These are phyloP conservation scores for Atlantisia rogersi DNA, from an alignment of 2,113 vertebrate genomes.

Conservation along the genomic window DNA sequence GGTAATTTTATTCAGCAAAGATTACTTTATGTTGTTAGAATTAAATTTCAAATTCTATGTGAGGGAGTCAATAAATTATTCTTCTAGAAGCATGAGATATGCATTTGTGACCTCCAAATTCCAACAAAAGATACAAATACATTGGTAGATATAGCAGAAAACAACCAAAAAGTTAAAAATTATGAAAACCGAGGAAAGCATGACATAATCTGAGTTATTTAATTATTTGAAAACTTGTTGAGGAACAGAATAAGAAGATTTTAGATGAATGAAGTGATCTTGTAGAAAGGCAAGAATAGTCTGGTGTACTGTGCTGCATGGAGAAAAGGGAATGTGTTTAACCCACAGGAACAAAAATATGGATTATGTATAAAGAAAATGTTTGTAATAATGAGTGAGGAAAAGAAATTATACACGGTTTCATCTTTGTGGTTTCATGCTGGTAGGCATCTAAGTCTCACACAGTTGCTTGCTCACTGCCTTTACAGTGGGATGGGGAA, in stretches of 20 bases:
- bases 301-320: background rate
- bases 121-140: background rate
- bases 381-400: background rate
- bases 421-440: background rate
- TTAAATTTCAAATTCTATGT: background rate
- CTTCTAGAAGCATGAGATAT: background rate
- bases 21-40: background rate
- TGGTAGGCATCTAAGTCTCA: background rate
- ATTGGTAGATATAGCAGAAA: background rate
- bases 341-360: background rate
- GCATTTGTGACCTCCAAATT: fast-evolving
- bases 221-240: background rate
- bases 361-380: background rate
- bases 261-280: background rate
- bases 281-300: background rate
- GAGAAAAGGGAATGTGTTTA: background rate
- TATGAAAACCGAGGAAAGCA: background rate
- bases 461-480: background rate
- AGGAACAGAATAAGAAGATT: background rate
- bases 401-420: background rate
- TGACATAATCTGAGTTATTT: background rate
- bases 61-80: background rate
- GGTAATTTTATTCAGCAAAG: background rate
- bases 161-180: background rate
- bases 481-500: no score